Evolutionary conservation across 2,113 vertebrate species (phyloP).

Genomic region (Hemibagrus wyckioides): DNA sequence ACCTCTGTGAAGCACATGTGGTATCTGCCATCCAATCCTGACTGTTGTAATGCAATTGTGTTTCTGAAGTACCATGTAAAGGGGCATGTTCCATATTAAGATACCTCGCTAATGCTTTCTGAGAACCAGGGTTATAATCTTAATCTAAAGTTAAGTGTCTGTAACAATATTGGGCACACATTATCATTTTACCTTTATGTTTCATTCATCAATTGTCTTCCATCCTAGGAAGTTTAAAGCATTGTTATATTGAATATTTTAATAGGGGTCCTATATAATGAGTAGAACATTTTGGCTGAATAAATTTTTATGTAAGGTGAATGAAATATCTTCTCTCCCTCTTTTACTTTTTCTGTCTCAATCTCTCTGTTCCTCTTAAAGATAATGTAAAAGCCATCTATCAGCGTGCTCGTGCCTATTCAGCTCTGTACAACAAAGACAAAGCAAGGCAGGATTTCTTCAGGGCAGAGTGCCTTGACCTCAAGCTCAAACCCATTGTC

Average conservation of each 20-base stretch:
- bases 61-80: neutral
- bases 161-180: neutral
- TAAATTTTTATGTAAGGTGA: neutral
- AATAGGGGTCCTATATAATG: constrained; percentile 22
- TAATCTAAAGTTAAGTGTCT: neutral
- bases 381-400: constrained; percentile 82
- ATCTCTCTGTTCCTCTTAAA: constrained; percentile 51
- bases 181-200: neutral
- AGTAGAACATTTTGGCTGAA: neutral
- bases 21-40: neutral
- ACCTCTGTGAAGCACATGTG: neutral
- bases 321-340: neutral
- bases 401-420: constrained; percentile 78
- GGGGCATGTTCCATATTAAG: neutral
- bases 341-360: neutral
- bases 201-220: constrained; percentile 22
- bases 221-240: constrained; percentile 20
- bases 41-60: neutral
- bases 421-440: constrained; percentile 74
- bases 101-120: neutral
- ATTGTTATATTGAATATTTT: constrained; percentile 29
- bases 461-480: constrained; percentile 71
- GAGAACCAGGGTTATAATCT: neutral
- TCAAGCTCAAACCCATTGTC: constrained; percentile 69
- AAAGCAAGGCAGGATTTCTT: constrained; percentile 72